These are phyloP conservation scores for Sycobia sp. DNA, from an alignment of 1,140 invertebrate species.

Conservation along the genomic window DNA sequence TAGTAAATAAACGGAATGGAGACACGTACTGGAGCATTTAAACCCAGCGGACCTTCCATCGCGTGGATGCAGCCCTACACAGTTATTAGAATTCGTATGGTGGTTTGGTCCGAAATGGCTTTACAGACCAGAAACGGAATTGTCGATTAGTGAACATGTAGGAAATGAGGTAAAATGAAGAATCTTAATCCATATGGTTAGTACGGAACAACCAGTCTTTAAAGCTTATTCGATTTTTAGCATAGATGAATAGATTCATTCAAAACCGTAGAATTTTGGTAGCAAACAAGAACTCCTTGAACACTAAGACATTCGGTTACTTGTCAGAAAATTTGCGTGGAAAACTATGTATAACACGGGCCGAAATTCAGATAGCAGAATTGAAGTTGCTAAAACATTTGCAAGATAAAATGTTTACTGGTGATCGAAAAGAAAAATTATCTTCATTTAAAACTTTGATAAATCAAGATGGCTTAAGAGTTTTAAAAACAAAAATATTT, in stretches of 20 bases:
- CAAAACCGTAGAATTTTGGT: neutral
- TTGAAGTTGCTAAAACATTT: neutral
- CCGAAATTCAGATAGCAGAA: neutral
- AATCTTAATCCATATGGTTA: neutral
- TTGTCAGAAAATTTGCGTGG: too few relatives aligned
- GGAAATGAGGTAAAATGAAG: slow-evolving; percentile 16
- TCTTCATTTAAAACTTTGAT: neutral
- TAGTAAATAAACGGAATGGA: neutral
- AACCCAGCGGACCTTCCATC: too few relatives aligned
- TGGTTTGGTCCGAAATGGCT: slow-evolving; percentile 51
- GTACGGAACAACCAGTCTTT: neutral
- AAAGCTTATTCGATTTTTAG: neutral
- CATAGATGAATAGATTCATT: neutral
- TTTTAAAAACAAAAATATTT: neutral
- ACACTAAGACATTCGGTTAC: too few relatives aligned
- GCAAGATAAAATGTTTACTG: neutral
- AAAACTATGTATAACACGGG: neutral
- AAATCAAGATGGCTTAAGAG: too few relatives aligned
- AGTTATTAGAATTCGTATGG: slow-evolving; percentile 47
- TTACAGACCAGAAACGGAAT: slow-evolving; percentile 21
- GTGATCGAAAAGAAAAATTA: neutral
- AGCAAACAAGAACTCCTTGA: too few relatives aligned
- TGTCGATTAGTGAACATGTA: slow-evolving; percentile 23
- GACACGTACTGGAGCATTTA: neutral
- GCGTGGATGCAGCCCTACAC: slow-evolving; percentile 37